Conservation (phyloP, 1,140 invertebrate species). For the Oncopeltus fasciatus region DNA sequence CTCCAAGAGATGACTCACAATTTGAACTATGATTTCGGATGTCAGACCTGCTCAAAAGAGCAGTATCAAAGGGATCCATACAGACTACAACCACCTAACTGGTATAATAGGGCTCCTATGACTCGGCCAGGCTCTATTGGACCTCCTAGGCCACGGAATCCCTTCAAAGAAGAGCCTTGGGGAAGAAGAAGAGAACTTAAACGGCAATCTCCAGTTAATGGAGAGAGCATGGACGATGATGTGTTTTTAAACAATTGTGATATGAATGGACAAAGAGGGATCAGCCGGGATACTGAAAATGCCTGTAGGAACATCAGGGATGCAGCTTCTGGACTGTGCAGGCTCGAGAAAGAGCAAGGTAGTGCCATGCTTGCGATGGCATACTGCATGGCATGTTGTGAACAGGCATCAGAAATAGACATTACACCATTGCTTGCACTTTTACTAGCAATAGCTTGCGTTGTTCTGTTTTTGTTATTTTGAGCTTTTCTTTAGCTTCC, state of each 20-base stretch:
- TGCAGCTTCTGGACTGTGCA: constrained; percentile 27
- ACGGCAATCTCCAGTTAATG: background rate
- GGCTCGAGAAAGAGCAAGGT: background rate
- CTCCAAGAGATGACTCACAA: constrained; percentile 21
- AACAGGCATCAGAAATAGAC: constrained; percentile 45
- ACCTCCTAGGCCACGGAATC: background rate
- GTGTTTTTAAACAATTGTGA: background rate
- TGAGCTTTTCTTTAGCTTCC: background rate
- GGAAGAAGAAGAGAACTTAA: background rate
- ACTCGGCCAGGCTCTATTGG: background rate
- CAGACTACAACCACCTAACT: background rate
- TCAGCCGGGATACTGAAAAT: constrained; percentile 36
- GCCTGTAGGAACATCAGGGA: constrained; percentile 30
- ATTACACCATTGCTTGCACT: constrained; percentile 49
- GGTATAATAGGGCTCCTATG: background rate
- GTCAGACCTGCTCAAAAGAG: background rate
- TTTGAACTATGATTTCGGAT: constrained; percentile 22
- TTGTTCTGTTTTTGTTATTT: constrained; percentile 31
- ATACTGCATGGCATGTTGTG: constrained; percentile 45
- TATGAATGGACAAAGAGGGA: background rate
- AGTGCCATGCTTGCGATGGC: constrained; percentile 36
- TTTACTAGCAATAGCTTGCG: constrained; percentile 49
- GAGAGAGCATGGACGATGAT: background rate
- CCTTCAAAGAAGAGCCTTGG: constrained; percentile 4
- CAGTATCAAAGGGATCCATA: background rate